phyloP scores from a whole-genome alignment of 2,113 vertebrate species.

The Xenus cinereus region DNA sequence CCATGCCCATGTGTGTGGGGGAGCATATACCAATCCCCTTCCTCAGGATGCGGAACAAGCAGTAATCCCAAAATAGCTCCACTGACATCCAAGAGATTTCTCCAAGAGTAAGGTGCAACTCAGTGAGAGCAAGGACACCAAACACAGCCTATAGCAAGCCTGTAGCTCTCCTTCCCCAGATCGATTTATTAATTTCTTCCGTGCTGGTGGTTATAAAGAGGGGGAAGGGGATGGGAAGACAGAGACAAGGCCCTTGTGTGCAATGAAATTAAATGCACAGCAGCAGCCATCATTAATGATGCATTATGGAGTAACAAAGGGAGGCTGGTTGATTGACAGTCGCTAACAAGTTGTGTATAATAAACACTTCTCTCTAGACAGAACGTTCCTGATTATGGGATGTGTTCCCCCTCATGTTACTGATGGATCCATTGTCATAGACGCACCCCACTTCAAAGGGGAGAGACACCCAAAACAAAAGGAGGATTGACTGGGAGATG shows the following conservation, averaged over 20 bases:
- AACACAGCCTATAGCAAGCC: not conserved
- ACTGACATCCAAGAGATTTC: not conserved
- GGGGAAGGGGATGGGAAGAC: not conserved
- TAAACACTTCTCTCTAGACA: constrained; percentile 61
- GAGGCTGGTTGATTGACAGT: constrained; percentile 50
- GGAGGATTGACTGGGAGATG: constrained; percentile 47
- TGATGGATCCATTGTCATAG: constrained; percentile 33
- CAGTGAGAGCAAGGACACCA: not conserved
- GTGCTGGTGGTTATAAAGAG: constrained; percentile 22
- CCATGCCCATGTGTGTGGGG: not conserved
- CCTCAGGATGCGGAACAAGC: not conserved
- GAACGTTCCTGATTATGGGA: constrained; percentile 53
- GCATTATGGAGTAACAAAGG: constrained; percentile 65
- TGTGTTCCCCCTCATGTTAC: constrained; percentile 54
- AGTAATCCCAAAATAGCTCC: not conserved
- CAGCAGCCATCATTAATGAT: constrained; percentile 68
- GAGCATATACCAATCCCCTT: not conserved
- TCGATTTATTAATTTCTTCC: constrained; percentile 54
- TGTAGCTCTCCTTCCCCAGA: not conserved
- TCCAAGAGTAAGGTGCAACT: not conserved
- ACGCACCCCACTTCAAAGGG: constrained; percentile 44
- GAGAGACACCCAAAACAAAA: constrained; percentile 56
- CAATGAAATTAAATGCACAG: constrained; percentile 66
- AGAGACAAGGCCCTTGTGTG: constrained; percentile 54
- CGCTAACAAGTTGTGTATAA: constrained; percentile 66